phyloP scores from a whole-genome alignment of 2,888 invertebrate species.

The Netelia melanura region DNA sequence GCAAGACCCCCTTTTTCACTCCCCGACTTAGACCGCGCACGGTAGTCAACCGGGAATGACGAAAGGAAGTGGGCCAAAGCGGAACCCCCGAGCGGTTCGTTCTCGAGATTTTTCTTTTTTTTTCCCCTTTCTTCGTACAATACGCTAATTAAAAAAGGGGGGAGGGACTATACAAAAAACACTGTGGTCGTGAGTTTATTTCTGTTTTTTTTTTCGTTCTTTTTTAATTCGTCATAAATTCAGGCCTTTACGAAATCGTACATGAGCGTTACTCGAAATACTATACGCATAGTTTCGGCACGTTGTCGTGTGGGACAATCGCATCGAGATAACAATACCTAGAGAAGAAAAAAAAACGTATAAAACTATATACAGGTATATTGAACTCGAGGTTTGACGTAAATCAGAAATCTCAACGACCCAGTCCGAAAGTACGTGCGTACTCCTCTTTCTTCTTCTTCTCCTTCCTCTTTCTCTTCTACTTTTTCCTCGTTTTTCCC shows the following conservation, averaged over 20 bases:
- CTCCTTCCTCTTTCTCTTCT: too few relatives aligned
- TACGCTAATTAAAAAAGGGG: slow-evolving; percentile 60
- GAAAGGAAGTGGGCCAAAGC: slow-evolving; percentile 59
- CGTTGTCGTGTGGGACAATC: neutral
- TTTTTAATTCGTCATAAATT: slow-evolving; percentile 30
- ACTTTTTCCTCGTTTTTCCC: neutral
- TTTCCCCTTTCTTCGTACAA: slow-evolving; percentile 30
- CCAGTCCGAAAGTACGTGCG: neutral
- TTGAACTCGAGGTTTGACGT: neutral
- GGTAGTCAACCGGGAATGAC: slow-evolving; percentile 38
- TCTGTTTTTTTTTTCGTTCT: neutral
- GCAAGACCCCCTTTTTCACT: neutral
- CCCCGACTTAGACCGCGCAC: neutral
- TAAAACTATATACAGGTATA: neutral
- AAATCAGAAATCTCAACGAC: slow-evolving; percentile 40
- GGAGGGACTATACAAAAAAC: slow-evolving; percentile 22
- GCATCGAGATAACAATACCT: neutral
- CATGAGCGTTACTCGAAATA: neutral
- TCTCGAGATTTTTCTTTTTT: slow-evolving; percentile 43
- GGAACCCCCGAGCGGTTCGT: slow-evolving; percentile 55
- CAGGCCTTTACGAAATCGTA: neutral
- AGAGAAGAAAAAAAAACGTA: neutral
- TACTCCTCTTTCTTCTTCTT: neutral
- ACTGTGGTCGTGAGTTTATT: slow-evolving; percentile 22
- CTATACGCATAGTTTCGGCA: neutral